Evolutionary conservation across 2,888 invertebrate species (phyloP).

Genomic region (Digitonthophagus gazella): DNA sequence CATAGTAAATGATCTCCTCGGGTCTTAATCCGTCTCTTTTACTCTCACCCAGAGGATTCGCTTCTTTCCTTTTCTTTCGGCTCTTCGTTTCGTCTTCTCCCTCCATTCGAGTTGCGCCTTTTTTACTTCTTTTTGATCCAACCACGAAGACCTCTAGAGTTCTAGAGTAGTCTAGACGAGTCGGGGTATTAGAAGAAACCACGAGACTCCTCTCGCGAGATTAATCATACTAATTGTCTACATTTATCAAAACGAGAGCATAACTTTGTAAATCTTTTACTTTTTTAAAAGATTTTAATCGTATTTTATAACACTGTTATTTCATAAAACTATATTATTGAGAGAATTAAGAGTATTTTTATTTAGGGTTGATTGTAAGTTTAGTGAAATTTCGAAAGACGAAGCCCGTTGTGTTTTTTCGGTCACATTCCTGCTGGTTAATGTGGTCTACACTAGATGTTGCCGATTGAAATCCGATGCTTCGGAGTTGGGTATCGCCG

Average conservation of each 20-base stretch:
- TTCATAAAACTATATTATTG: too few species aligned
- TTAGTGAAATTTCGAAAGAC: background rate
- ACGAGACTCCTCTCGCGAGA: slow-evolving; percentile 15
- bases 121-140: background rate
- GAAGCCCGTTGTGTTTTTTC: background rate
- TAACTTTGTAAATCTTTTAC: background rate
- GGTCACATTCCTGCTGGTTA: slow-evolving; percentile 41
- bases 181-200: slow-evolving; percentile 7
- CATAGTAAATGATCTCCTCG: slow-evolving; percentile 36
- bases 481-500: slow-evolving; percentile 38
- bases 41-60: background rate
- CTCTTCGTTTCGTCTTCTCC: slow-evolving; percentile 10
- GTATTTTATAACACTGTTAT: too few species aligned
- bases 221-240: slow-evolving; percentile 23
- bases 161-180: too few species aligned
- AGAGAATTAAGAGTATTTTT: background rate
- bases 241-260: slow-evolving; percentile 22
- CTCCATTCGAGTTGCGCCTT: too few species aligned
- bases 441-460: slow-evolving; percentile 44
- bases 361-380: background rate
- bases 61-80: slow-evolving; percentile 18
- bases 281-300: too few species aligned
- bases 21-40: slow-evolving; percentile 16
- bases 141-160: background rate
- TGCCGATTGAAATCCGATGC: slow-evolving; percentile 41